Evolutionary conservation across 2,113 vertebrate genomes (phyloP), one percentile per base, ranked within the genome.

Genomic region (Turdus rufiventris): DNA sequence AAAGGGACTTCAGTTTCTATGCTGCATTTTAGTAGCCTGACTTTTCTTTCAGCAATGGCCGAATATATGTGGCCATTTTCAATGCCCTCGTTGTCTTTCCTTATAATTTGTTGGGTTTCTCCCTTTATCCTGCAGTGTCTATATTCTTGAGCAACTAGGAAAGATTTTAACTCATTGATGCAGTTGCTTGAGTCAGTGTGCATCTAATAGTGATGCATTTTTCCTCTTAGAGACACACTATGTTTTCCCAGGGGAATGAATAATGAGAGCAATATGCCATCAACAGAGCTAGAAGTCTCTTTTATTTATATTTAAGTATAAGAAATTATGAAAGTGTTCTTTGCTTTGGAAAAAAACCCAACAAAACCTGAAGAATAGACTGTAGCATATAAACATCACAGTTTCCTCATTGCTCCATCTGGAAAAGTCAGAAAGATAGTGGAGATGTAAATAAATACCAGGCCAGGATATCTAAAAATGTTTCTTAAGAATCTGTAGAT

Each of bases 61-160:
- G 38, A 86, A 73, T 1, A 14, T 50, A 18, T 0, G 4, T 51
- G 38, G 24, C 29, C 73, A 21, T 84, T 77, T 18, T 62, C 1
- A 2, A 18, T 54, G 31, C 18, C 13, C 2, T 89, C 1, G 0
- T 40, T 77, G 19, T 58, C 47, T n/a, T 73, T 73, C 6, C 4
- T 72, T 60, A 15, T 45, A 31, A 14, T 73, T 76, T 68, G 1
- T 40, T 89, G n/a, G 2, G 7, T 73, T 83, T 77, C 6, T 80
- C 40, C 8, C 17, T 60, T 72, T 72, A 43, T 45, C 18, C 60
- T 91, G 20, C 43, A 48, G 9, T 63, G 33, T 63, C n/a, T 61
- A 1, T 58, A 28, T 62, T 48, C 12, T 75, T 68, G 34, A 83
- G 29, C 33, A 70, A 34, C 9, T 48, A n/a, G 28, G 40, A 70